phyloP scores from a whole-genome alignment of 2,888 invertebrate genomes.

The Alviniconcha strummeri region DNA sequence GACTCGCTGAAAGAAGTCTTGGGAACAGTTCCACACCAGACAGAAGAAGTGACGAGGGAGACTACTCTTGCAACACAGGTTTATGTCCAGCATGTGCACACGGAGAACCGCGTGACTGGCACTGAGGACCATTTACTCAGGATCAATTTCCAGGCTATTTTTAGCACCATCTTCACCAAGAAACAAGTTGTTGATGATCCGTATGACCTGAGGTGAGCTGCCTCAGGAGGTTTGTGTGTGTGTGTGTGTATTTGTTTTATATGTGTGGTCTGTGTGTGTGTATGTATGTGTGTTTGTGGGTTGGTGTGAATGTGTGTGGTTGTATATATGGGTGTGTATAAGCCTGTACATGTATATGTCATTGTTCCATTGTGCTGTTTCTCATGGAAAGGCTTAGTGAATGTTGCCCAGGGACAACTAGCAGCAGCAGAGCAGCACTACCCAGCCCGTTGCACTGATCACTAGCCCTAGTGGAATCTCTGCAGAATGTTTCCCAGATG shows the following conservation, averaged over 20 bases:
- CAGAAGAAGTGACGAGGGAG: constrained; percentile 29
- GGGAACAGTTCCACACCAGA: constrained; percentile 38
- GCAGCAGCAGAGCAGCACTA: no score
- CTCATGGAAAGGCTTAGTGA: no score
- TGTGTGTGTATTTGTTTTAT: not conserved
- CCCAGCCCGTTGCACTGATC: no score
- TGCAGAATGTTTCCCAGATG: no score
- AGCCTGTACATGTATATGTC: not conserved
- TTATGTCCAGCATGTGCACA: constrained; percentile 48
- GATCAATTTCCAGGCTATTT: constrained; percentile 57
- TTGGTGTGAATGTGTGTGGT: not conserved
- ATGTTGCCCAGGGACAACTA: no score
- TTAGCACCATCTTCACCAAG: constrained; percentile 31
- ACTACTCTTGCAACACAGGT: constrained; percentile 34
- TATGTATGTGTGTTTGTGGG: not conserved
- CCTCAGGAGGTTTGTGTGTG: not conserved
- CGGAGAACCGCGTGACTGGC: constrained; percentile 58
- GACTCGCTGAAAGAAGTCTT: constrained; percentile 52
- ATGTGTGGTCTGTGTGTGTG: not conserved
- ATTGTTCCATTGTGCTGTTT: not conserved
- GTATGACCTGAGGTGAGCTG: constrained; percentile 30
- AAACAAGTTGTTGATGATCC: constrained; percentile 1
- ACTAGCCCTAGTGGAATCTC: no score
- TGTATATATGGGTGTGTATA: not conserved
- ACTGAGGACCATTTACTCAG: constrained; percentile 57